These are phyloP conservation scores for Petrocephalus schoutedeni DNA, from an alignment of 2,797 vertebrate species.

Conservation along the genomic window DNA sequence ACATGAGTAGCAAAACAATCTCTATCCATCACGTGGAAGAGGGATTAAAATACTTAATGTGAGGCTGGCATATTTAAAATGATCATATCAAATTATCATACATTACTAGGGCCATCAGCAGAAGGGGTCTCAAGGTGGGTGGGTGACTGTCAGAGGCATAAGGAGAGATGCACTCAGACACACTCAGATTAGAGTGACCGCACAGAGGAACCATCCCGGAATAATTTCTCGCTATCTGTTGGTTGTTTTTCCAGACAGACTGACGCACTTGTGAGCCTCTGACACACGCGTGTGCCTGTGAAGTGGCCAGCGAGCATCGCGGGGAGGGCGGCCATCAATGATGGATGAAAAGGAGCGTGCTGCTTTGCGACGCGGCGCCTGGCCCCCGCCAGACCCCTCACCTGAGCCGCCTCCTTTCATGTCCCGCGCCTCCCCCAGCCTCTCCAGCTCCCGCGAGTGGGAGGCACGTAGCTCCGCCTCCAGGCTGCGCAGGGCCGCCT, in stretches of 20 bases:
- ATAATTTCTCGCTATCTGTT: neutral
- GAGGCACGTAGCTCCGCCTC: constrained; percentile 60
- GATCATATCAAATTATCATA: neutral
- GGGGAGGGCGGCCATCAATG: neutral
- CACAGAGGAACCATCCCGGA: neutral
- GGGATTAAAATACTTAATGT: neutral
- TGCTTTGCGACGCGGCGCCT: neutral
- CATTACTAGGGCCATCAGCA: neutral
- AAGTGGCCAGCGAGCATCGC: neutral
- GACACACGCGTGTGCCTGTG: neutral
- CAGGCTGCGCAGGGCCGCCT: constrained; percentile 59
- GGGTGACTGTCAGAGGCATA: neutral
- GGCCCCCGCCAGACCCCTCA: constrained; percentile 42
- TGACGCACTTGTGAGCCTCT: neutral
- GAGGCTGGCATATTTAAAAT: neutral
- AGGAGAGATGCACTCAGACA: no score
- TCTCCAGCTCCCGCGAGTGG: constrained; percentile 57
- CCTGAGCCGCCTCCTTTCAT: constrained; percentile 55
- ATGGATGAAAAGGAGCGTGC: constrained; percentile 15
- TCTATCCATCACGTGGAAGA: neutral
- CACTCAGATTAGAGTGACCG: neutral
- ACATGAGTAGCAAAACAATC: neutral
- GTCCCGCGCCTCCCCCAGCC: constrained; percentile 55
- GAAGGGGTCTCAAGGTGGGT: neutral
- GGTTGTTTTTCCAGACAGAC: neutral